phyloP scores from a whole-genome alignment of 2,113 vertebrate species.

The Potamarius usumacintae region DNA sequence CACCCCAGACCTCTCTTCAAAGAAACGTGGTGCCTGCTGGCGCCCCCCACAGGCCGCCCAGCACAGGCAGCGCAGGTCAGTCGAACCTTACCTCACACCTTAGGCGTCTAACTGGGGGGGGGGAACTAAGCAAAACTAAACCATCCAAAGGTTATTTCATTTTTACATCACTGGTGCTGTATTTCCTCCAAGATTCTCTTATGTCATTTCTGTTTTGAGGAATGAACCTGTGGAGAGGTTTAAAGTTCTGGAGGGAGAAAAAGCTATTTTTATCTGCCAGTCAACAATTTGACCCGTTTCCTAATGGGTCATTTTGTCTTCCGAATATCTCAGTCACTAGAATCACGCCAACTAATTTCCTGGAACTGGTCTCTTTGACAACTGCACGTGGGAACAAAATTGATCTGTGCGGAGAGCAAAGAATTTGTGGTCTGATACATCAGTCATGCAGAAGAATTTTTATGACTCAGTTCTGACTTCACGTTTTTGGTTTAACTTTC shows the following conservation, averaged over 20 bases:
- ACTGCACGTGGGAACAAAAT: constrained; percentile 14
- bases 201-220: background rate
- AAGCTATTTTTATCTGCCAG: background rate
- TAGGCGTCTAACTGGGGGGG: background rate
- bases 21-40: constrained; percentile 87
- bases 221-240: background rate
- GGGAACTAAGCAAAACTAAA: no score
- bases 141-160: background rate
- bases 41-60: constrained; percentile 88
- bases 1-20: constrained; percentile 85
- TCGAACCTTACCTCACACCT: constrained; percentile 5
- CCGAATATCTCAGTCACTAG: background rate
- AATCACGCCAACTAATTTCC: constrained; percentile 30
- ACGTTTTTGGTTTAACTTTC: background rate
- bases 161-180: background rate
- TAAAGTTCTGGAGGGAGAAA: background rate
- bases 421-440: background rate
- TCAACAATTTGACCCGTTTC: background rate
- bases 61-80: constrained; percentile 86
- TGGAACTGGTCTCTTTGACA: constrained; percentile 36
- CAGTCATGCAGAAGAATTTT: background rate
- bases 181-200: background rate
- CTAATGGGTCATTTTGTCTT: background rate
- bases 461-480: background rate
- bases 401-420: constrained; percentile 20